Evolutionary conservation across 2,888 invertebrate species (phyloP).

Genomic region (Synergus laeviventris): DNA sequence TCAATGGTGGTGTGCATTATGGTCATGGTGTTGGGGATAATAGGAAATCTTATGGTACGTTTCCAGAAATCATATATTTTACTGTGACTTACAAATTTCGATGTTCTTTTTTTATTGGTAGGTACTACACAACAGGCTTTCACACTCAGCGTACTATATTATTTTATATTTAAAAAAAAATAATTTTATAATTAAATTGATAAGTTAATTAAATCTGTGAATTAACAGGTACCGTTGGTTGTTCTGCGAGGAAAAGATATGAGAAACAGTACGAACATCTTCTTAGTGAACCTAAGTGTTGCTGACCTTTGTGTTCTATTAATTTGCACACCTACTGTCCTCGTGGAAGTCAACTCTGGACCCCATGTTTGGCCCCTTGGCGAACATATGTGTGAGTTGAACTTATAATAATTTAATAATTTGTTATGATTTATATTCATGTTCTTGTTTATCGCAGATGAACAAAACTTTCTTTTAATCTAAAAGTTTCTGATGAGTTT

Average conservation of each 20-base stretch:
- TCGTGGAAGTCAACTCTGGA: slow-evolving; percentile 94
- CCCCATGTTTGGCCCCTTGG: slow-evolving; percentile 96
- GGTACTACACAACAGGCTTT: no score
- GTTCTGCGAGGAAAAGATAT: slow-evolving; percentile 94
- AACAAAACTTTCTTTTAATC: neutral
- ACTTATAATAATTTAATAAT: slow-evolving; percentile 28
- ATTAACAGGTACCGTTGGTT: slow-evolving; percentile 85
- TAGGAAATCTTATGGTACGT: slow-evolving; percentile 91
- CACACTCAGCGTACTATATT: no score
- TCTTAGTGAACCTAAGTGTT: slow-evolving; percentile 94
- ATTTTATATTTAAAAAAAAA: neutral
- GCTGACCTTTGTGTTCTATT: slow-evolving; percentile 94
- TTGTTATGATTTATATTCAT: neutral
- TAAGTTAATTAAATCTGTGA: neutral
- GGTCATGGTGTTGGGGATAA: slow-evolving; percentile 92
- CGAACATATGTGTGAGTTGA: slow-evolving; percentile 92
- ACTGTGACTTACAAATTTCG: slow-evolving; percentile 28
- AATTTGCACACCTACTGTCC: slow-evolving; percentile 94
- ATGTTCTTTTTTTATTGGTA: neutral
- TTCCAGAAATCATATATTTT: slow-evolving; percentile 21
- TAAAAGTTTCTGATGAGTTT: neutral
- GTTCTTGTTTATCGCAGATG: neutral
- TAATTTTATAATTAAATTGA: neutral
- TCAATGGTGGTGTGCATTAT: slow-evolving; percentile 92
- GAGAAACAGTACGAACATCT: slow-evolving; percentile 96